Evolutionary conservation across 2,888 invertebrate species (phyloP).

Genomic region (Sturmia bella): DNA sequence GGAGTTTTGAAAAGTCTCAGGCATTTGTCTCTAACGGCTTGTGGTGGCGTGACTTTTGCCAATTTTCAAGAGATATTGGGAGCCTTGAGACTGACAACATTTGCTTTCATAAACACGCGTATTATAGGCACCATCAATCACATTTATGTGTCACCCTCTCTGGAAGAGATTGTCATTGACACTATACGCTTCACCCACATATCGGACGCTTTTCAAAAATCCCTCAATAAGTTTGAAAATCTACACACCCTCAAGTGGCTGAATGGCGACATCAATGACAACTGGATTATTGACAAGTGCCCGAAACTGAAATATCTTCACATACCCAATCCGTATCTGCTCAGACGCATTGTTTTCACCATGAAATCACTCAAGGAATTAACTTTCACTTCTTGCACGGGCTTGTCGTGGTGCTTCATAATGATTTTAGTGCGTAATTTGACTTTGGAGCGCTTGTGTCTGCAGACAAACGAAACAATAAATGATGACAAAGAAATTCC

Average conservation of each 20-base stretch:
- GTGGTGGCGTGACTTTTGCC: slow-evolving; percentile 61
- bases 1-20: slow-evolving; percentile 32
- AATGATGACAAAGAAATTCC: slow-evolving; percentile 53
- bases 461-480: slow-evolving; percentile 50
- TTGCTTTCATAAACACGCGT: slow-evolving; percentile 54
- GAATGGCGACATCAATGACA: slow-evolving; percentile 63
- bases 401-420: slow-evolving; percentile 61
- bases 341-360: slow-evolving; percentile 62
- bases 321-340: slow-evolving; percentile 61
- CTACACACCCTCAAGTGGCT: slow-evolving; percentile 58
- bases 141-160: slow-evolving; percentile 52
- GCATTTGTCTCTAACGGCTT: slow-evolving; percentile 38
- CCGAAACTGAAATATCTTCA: slow-evolving; percentile 57
- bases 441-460: slow-evolving; percentile 43
- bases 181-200: slow-evolving; percentile 61
- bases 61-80: slow-evolving; percentile 64
- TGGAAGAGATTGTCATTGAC: slow-evolving; percentile 55
- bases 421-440: slow-evolving; percentile 59
- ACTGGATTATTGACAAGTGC: slow-evolving; percentile 66
- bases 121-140: slow-evolving; percentile 60
- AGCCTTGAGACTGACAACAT: slow-evolving; percentile 43
- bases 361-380: slow-evolving; percentile 56
- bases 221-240: slow-evolving; percentile 62
- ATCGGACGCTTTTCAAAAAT: slow-evolving; percentile 64
- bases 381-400: slow-evolving; percentile 55